Evolutionary conservation across 1,140 invertebrate species (phyloP).

Genomic region (Tetragonula clypearis): DNA sequence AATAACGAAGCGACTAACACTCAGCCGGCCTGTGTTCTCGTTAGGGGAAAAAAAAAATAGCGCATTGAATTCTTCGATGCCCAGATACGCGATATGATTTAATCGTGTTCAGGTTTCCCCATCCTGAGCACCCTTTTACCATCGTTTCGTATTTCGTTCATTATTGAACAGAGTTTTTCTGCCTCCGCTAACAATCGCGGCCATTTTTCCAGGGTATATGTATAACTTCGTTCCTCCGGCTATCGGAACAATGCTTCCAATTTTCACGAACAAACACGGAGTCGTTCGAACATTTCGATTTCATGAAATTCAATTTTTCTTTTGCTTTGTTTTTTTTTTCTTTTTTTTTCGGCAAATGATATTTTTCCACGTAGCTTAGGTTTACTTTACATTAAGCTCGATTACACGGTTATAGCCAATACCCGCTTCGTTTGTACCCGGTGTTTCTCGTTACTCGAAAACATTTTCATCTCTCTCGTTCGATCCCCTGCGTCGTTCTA

Average conservation of each 20-base stretch:
- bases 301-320: not conserved
- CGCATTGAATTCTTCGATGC: conserved; percentile 4
- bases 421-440: not conserved
- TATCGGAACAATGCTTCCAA: not conserved
- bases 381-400: not conserved
- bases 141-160: conserved; percentile 14
- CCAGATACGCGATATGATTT: conserved; percentile 25
- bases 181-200: conserved; percentile 8
- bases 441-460: not conserved
- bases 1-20: conserved; percentile 22
- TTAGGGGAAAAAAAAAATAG: conserved; percentile 4
- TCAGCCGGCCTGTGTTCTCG: not conserved
- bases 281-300: not conserved
- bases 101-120: conserved; percentile 6
- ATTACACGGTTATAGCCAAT: not conserved
- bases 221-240: not conserved
- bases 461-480: not conserved
- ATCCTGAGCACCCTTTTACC: not conserved
- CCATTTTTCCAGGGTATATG: not conserved
- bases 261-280: conserved; percentile 11
- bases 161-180: conserved; percentile 15
- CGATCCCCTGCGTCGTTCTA: not conserved
- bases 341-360: not conserved
- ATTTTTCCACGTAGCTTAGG: not conserved
- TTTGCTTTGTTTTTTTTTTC: not conserved